A percentile compares a stretch with the other conserved stretches of the same genome.
These are phyloP conservation scores for Drosophila nigrodunni DNA, from an alignment of 1,140 invertebrate genomes.

Conservation along the genomic window DNA sequence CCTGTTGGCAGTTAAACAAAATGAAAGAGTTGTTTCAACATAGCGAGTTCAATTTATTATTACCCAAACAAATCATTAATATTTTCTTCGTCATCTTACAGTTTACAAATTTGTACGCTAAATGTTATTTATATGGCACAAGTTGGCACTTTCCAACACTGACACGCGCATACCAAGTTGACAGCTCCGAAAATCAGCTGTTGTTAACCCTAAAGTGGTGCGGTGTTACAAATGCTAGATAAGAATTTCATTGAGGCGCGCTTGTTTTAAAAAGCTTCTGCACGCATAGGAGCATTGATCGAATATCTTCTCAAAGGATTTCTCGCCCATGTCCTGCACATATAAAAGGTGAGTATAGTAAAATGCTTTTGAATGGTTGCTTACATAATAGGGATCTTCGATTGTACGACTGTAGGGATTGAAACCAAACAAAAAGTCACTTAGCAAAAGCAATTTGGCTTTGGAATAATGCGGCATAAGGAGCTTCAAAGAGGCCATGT, in stretches of 20 bases:
- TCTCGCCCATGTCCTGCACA: slow-evolving; percentile 86
- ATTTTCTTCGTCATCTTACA: slow-evolving; percentile 78
- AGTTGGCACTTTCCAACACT: slow-evolving; percentile 28
- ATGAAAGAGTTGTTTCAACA: not conserved
- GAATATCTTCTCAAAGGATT: slow-evolving; percentile 90
- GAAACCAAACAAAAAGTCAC: slow-evolving; percentile 90
- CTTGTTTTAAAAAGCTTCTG: slow-evolving; percentile 87
- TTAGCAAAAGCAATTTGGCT: slow-evolving; percentile 91
- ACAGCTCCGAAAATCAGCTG: slow-evolving; percentile 18
- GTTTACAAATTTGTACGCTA: slow-evolving; percentile 11
- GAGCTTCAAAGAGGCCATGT: slow-evolving; percentile 88
- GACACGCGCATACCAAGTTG: not conserved
- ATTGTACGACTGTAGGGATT: slow-evolving; percentile 89
- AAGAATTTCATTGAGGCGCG: slow-evolving; percentile 51
- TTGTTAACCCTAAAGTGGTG: slow-evolving; percentile 40
- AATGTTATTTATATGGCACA: slow-evolving; percentile 25
- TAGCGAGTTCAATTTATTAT: slow-evolving; percentile 49
- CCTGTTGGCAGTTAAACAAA: slow-evolving; percentile 85
- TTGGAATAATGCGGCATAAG: slow-evolving; percentile 87
- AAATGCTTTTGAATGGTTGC: not conserved
- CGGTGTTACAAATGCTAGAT: not conserved
- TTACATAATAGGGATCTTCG: slow-evolving; percentile 94
- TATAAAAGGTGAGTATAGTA: not conserved
- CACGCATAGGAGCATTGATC: slow-evolving; percentile 88
- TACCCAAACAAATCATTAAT: slow-evolving; percentile 86